phyloP scores from a whole-genome alignment of 23 tunicate genomes.

The Aplidium turbinatum region DNA sequence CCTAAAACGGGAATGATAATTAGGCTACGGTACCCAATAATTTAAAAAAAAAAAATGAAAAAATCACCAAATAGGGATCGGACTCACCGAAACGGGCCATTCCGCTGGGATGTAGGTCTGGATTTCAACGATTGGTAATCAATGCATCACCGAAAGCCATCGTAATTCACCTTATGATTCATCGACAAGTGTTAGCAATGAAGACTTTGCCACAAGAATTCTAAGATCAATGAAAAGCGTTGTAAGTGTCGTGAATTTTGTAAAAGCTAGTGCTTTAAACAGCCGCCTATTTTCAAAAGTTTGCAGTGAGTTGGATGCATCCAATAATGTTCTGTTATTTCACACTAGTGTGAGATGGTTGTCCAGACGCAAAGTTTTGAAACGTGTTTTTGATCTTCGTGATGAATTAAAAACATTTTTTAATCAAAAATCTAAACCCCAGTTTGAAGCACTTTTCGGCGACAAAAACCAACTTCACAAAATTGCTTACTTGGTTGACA shows the following conservation, averaged over 20 bases:
- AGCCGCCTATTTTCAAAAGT: no score
- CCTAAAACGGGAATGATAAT: no score
- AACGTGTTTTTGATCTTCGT: no score
- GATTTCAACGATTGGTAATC: constrained; percentile 39
- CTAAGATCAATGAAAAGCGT: constrained; percentile 23
- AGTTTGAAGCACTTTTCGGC: constrained; percentile 43
- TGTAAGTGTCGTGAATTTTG: constrained; percentile 49
- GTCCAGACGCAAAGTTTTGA: no score
- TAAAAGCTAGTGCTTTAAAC: no score
- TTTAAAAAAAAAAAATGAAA: no score
- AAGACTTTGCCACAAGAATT: constrained; percentile 42
- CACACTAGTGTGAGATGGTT: no score
- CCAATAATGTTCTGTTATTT: no score
- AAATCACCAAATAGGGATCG: no score
- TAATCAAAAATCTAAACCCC: constrained; percentile 44
- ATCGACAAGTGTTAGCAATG: constrained; percentile 44
- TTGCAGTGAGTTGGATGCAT: no score
- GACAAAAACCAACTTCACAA: constrained; percentile 51
- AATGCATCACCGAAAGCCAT: constrained; percentile 46
- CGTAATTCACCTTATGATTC: constrained; percentile 37
- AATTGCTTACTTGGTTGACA: constrained; percentile 49
- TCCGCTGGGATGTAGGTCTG: constrained; percentile 27
- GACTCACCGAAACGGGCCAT: no score
- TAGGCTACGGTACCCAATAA: no score
- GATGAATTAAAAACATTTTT: constrained; percentile 16